Conservation (phyloP, 2,113 vertebrate genomes). For the Chloroceryle aenea region DNA sequence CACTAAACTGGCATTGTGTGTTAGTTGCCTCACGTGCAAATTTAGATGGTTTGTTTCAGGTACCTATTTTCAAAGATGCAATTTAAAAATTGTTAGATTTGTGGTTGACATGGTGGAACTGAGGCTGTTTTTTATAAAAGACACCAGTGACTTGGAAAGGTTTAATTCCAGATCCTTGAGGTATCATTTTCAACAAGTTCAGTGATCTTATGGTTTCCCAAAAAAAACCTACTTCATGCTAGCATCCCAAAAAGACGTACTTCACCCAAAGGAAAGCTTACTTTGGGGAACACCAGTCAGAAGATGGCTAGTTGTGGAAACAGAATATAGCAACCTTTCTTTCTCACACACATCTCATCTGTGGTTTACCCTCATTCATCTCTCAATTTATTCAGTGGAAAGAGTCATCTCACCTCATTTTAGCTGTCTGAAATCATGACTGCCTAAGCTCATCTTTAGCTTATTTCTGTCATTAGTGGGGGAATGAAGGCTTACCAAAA, state of each 20-base stretch:
- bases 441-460: not conserved
- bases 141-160: not conserved
- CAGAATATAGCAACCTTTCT: not conserved
- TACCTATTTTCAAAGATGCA: not conserved
- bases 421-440: not conserved
- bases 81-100: not conserved
- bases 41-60: not conserved
- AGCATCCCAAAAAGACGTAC: not conserved
- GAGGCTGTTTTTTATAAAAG: not conserved
- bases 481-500: not conserved
- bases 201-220: not conserved
- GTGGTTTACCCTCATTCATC: not conserved
- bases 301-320: not conserved
- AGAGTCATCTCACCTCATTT: not conserved
- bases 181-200: not conserved
- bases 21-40: not conserved
- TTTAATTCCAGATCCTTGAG: not conserved
- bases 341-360: not conserved
- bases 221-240: not conserved
- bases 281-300: not conserved
- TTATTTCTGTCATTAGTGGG: not conserved
- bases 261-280: not conserved
- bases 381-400: not conserved
- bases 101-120: not conserved
- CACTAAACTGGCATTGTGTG: not conserved